A percentile compares a stretch with the other conserved stretches of the same genome.
Conservation (phyloP, 2,797 vertebrate species). For the Ciconia nigra region DNA sequence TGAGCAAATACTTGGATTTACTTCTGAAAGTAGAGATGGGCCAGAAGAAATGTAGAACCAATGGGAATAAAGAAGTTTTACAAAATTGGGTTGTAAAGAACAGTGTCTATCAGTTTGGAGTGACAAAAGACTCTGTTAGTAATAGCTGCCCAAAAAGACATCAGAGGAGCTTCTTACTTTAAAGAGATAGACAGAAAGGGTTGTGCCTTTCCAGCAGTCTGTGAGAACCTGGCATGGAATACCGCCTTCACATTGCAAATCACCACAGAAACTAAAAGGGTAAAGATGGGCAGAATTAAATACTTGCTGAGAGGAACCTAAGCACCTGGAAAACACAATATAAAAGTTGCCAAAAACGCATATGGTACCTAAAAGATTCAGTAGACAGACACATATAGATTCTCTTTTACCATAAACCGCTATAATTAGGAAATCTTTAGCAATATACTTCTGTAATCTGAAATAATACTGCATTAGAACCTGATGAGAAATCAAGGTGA, state of each 20-base stretch:
- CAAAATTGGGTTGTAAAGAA: neutral
- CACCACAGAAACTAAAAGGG: slow-evolving; percentile 16
- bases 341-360: neutral
- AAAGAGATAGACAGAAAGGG: neutral
- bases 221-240: slow-evolving; percentile 12
- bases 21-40: neutral
- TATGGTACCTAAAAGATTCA: neutral
- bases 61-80: neutral
- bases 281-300: slow-evolving; percentile 3
- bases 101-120: neutral
- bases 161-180: neutral
- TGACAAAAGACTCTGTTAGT: neutral
- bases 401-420: neutral
- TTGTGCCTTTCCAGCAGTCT: neutral
- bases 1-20: neutral
- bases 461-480: neutral
- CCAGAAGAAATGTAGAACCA: neutral
- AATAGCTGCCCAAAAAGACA: neutral
- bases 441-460: neutral
- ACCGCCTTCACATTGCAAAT: neutral
- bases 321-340: neutral
- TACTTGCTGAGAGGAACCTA: slow-evolving; percentile 15
- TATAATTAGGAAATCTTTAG: neutral
- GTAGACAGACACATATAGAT: neutral
- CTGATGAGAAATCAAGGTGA: neutral